These are phyloP conservation scores for Setophaga petechia DNA, from an alignment of 2,113 vertebrate species.

Conservation along the genomic window DNA sequence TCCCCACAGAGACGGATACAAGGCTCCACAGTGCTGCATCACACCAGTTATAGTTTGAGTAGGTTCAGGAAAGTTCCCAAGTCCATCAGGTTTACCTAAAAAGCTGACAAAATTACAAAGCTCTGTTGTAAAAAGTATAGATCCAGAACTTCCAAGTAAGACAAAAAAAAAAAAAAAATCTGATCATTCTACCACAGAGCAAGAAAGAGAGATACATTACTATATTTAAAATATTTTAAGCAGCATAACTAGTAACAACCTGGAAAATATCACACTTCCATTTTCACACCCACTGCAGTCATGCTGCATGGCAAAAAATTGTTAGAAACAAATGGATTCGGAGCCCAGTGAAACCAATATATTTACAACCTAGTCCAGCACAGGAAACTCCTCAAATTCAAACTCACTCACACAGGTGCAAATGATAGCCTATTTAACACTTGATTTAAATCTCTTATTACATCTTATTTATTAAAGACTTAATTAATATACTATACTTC, in stretches of 20 bases:
- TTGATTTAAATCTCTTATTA: conserved; percentile 8
- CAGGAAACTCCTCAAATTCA: conserved; percentile 4
- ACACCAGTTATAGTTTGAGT: conserved; percentile 68
- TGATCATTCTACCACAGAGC: not conserved
- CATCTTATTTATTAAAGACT: not conserved
- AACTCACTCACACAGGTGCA: not conserved
- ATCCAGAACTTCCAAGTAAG: not conserved
- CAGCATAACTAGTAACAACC: conserved; percentile 72
- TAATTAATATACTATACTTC: not conserved
- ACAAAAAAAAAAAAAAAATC: not conserved
- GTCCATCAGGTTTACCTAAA: conserved; percentile 77
- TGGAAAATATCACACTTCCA: conserved; percentile 34
- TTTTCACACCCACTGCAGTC: not conserved
- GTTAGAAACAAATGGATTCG: not conserved
- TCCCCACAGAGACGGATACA: conserved; percentile 63
- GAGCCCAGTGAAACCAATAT: not conserved
- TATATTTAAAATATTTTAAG: conserved; percentile 74
- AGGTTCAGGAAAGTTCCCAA: conserved; percentile 77
- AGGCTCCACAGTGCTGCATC: conserved; percentile 70
- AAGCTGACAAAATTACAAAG: not conserved
- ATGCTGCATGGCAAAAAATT: not conserved
- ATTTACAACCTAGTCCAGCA: not conserved
- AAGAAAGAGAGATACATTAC: not conserved
- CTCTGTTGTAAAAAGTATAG: not conserved
- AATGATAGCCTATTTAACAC: not conserved